These are phyloP conservation scores for Lycophotia porphyrea DNA, from an alignment of 2,888 invertebrate genomes.

Conservation along the genomic window DNA sequence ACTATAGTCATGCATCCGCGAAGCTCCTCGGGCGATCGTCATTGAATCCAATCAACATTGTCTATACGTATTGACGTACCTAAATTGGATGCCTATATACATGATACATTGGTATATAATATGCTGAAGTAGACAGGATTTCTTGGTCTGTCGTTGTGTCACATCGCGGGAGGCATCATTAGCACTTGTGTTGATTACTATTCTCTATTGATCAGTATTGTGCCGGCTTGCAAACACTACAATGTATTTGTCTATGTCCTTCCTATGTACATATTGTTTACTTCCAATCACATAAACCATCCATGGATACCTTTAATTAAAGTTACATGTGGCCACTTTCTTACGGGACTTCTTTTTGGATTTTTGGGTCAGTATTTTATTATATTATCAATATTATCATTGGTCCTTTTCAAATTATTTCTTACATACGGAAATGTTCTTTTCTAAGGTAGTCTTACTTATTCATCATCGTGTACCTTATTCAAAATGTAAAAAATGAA, in stretches of 20 bases:
- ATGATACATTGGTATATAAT: background rate
- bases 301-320: background rate
- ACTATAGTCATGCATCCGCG: background rate
- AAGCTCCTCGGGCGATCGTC: background rate
- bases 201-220: background rate
- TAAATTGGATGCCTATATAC: background rate
- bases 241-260: background rate
- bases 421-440: background rate
- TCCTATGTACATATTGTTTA: background rate
- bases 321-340: background rate
- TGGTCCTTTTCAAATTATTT: background rate
- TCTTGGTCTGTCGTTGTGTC: constrained; percentile 8
- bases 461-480: background rate
- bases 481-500: background rate
- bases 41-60: background rate
- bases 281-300: background rate
- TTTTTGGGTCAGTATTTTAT: background rate
- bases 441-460: background rate
- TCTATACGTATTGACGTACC: background rate
- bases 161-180: background rate
- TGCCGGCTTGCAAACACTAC: background rate
- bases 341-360: background rate
- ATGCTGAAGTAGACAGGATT: background rate
- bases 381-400: background rate
- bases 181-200: background rate